Evolutionary conservation across 2,888 invertebrate genomes (phyloP).

Genomic region (Nowickia ferox): DNA sequence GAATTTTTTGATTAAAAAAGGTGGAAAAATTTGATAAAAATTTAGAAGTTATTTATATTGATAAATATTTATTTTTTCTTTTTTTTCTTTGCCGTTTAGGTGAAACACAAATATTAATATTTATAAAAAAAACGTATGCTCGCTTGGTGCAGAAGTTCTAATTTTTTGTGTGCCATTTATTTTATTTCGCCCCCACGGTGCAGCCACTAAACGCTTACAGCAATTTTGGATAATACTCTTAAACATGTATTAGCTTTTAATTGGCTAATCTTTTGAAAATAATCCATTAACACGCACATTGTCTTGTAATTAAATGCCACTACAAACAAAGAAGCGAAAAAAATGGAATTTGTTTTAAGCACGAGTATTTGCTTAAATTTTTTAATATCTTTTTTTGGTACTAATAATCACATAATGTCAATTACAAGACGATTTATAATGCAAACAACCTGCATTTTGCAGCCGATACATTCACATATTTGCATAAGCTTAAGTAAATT

Average conservation of each 20-base stretch:
- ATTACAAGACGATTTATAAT: constrained; percentile 56
- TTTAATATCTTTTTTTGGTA: background rate
- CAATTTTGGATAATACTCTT: constrained; percentile 1
- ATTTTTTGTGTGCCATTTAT: background rate
- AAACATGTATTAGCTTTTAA: constrained; percentile 16
- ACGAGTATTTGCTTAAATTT: too few species aligned
- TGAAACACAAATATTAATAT: too few species aligned
- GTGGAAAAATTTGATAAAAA: too few species aligned
- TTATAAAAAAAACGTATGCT: too few species aligned
- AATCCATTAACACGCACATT: constrained; percentile 38
- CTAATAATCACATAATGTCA: constrained; percentile 49
- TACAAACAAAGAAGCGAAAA: background rate
- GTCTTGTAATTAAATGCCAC: constrained; percentile 33
- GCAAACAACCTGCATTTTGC: constrained; percentile 33
- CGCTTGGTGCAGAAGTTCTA: too few species aligned
- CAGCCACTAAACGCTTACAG: background rate
- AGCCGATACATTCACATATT: background rate
- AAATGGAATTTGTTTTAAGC: background rate
- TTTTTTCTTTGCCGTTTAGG: too few species aligned
- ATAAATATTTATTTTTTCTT: too few species aligned
- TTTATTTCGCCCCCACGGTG: background rate
- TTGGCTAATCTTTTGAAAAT: constrained; percentile 34
- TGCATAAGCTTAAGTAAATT: background rate
- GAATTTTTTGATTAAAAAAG: too few species aligned
- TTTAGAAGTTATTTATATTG: too few species aligned